Evolutionary conservation across 1,140 invertebrate genomes (phyloP), one percentile per base, ranked within the genome.

Genomic region (Dreissena rostriformis): DNA sequence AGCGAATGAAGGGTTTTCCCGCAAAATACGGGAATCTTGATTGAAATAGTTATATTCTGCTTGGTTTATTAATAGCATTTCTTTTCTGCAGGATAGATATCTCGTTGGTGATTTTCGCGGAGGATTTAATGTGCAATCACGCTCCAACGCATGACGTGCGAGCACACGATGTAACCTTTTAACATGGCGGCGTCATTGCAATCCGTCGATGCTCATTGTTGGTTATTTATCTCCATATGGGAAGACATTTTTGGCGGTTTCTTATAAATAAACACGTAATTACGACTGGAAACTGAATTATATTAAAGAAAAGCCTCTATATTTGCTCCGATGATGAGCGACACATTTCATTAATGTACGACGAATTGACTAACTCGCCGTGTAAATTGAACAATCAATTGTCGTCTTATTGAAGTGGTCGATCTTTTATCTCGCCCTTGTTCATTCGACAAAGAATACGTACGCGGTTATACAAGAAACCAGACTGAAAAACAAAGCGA

Each of bases 1-100:
- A 51, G 26, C 24, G 71, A 28, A 49, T 66, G 7, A 66, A 73
- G 67, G 55, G 14, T 57, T 55, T 83, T 71, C 61, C 73, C 26
- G 22, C 19, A 55, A 52, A 76, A 83, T 83, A 83, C 81, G 81
- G 81, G 81, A 24, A 14, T 29, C 68, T 26, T 68, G 57, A 83
- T 83, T 70, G 71, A 76, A 83, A 76, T 83, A 83, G 75, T 83
- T 55, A 75, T 61, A 61, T 83, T 75, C 63, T 83, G 81, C 81
- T 57, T 75, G 81, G 81, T 83, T 53, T 74, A 83, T 76, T 83
- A 83, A 75, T 83, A 72, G 8, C 68, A 67, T 29, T 55, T 76
- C 29, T 73, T 51, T 24, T 49, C 39, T 49, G 55, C 22, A 75
- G 26, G 29, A 61, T 39, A 52, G 75, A 72, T 49, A 76, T 75